Conservation (phyloP, 2,113 vertebrate genomes). For the Theristicus caerulescens region DNA sequence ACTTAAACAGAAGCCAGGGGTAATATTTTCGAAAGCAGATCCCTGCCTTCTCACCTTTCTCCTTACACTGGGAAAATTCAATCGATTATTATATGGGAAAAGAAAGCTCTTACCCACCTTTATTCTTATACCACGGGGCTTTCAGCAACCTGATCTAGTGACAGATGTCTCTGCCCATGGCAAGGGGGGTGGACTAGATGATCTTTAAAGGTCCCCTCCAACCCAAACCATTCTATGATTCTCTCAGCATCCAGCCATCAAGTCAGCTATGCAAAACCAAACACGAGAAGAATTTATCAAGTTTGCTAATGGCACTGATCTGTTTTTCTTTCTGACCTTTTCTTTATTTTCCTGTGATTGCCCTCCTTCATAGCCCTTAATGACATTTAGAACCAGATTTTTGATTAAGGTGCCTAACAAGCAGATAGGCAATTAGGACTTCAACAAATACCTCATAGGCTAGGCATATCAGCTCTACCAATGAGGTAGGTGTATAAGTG, state of each 20-base stretch:
- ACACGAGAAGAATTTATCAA: neutral
- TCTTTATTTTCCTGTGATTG: conserved; percentile 24
- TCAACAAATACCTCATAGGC: neutral
- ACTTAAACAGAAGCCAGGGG: neutral
- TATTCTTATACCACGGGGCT: neutral
- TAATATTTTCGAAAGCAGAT: neutral
- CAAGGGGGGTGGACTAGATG: neutral
- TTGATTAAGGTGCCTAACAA: conserved; percentile 24
- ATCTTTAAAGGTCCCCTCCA: neutral
- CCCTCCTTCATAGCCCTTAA: neutral
- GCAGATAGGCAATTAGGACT: neutral
- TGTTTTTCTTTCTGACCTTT: neutral
- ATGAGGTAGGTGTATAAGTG: neutral
- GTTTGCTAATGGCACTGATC: neutral
- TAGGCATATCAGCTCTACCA: neutral
- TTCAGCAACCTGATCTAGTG: neutral
- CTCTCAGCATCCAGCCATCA: neutral
- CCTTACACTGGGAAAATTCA: neutral
- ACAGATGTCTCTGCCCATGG: neutral
- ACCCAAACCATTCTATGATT: neutral
- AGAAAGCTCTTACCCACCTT: neutral
- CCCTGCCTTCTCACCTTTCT: neutral
- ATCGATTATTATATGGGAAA: neutral
- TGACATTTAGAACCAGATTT: neutral
- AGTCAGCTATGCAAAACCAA: neutral